phyloP scores from a whole-genome alignment of 2,113 vertebrate species.

The Sorex fumeus region DNA sequence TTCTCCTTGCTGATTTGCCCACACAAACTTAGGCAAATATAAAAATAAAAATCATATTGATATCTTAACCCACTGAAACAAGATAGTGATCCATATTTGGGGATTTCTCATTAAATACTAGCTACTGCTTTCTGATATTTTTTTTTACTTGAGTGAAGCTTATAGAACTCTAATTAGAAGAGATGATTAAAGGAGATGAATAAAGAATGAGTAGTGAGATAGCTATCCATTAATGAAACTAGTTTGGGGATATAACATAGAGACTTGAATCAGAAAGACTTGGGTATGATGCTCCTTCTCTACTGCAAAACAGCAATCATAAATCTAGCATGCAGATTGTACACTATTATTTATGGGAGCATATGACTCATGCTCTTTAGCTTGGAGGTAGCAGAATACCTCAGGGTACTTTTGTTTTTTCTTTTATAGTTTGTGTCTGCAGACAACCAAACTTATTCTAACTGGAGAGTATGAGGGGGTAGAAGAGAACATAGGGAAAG shows the following conservation, averaged over 20 bases:
- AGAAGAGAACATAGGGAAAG: background rate
- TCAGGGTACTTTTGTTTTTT: background rate
- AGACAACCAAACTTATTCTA: conserved; percentile 25
- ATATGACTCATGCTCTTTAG: background rate
- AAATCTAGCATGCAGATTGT: background rate
- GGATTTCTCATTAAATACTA: background rate
- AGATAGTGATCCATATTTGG: background rate
- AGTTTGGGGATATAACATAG: rapidly evolving
- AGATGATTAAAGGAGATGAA: background rate
- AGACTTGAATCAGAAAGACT: background rate
- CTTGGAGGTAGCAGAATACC: background rate
- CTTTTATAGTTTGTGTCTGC: background rate
- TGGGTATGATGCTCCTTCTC: background rate
- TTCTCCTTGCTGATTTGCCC: background rate
- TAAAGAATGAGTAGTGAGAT: background rate
- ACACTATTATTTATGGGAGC: background rate
- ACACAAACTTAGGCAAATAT: background rate
- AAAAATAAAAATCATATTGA: background rate
- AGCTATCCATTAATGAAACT: background rate
- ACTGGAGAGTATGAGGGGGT: background rate
- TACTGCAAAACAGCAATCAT: background rate
- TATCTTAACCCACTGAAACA: background rate
- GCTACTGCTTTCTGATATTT: background rate
- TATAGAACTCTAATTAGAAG: background rate
- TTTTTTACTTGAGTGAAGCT: background rate